phyloP scores from a whole-genome alignment of 2,113 vertebrate genomes.

The Plecotus auritus region DNA sequence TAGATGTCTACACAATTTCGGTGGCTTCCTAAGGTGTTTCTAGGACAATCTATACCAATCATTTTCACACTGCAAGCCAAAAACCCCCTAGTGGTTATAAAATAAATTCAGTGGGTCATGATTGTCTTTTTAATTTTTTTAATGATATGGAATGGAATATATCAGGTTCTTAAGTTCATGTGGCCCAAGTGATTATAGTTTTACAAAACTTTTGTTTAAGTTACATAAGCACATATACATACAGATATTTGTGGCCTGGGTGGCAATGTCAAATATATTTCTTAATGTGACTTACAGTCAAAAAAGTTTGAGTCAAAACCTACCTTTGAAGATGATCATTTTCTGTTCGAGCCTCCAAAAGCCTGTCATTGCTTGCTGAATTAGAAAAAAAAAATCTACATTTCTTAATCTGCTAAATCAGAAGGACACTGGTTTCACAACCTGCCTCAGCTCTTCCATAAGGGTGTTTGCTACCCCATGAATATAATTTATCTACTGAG shows the following conservation, averaged over 20 bases:
- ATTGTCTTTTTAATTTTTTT: background rate
- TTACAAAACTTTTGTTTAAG: background rate
- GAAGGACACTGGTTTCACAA: background rate
- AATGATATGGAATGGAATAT: background rate
- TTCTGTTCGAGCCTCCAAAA: background rate
- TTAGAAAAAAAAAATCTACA: background rate
- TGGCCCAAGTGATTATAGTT: background rate
- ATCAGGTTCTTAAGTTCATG: background rate
- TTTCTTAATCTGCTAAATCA: background rate
- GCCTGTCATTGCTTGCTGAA: background rate
- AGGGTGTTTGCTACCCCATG: background rate
- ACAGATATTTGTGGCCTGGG: background rate
- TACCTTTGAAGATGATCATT: background rate
- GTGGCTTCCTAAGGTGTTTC: background rate
- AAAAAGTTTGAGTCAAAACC: background rate
- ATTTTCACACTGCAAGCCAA: slow-evolving; percentile 27
- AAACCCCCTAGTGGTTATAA: background rate
- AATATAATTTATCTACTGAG: background rate
- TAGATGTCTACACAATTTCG: background rate
- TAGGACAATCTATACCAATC: background rate
- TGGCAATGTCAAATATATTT: background rate
- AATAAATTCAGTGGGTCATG: background rate
- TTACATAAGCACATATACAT: background rate
- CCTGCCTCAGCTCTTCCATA: background rate
- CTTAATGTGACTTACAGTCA: background rate